Conservation (phyloP, 2,113 vertebrate species). For the Calyptomena viridis region DNA sequence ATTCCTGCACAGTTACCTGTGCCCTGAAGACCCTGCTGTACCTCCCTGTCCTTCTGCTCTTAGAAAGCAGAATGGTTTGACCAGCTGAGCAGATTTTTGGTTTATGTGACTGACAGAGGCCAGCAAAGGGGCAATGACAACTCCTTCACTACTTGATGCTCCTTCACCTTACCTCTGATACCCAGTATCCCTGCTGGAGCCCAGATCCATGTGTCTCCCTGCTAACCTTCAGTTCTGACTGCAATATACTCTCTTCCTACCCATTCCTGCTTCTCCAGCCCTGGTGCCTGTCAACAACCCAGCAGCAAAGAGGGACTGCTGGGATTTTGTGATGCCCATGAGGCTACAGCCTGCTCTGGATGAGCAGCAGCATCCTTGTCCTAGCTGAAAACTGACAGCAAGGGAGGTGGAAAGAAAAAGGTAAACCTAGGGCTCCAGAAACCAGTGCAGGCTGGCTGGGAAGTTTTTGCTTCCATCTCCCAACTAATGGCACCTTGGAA, state of each 20-base stretch:
- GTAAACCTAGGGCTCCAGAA: background rate
- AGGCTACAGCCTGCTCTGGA: background rate
- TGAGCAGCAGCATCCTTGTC: background rate
- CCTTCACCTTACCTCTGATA: background rate
- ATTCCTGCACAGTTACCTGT: background rate
- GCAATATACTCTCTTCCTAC: background rate
- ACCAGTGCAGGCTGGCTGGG: background rate
- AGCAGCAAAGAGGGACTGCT: background rate
- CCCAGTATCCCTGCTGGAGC: background rate
- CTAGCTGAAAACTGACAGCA: background rate
- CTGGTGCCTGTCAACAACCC: background rate
- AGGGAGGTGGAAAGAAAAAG: background rate
- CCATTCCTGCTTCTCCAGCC: background rate
- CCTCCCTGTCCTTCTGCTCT: background rate
- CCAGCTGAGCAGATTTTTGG: background rate
- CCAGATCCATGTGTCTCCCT: accelerated
- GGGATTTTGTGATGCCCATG: background rate
- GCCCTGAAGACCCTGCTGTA: background rate
- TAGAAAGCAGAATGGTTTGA: background rate
- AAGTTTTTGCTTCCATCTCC: slow-evolving; percentile 24
- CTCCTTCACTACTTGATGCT: background rate
- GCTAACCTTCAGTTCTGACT: background rate
- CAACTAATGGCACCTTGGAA: slow-evolving; percentile 1
- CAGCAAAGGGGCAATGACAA: background rate
- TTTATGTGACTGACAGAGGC: background rate